Evolutionary conservation across 2,113 vertebrate genomes (phyloP).

Genomic region (Prionailurus bengalensis): DNA sequence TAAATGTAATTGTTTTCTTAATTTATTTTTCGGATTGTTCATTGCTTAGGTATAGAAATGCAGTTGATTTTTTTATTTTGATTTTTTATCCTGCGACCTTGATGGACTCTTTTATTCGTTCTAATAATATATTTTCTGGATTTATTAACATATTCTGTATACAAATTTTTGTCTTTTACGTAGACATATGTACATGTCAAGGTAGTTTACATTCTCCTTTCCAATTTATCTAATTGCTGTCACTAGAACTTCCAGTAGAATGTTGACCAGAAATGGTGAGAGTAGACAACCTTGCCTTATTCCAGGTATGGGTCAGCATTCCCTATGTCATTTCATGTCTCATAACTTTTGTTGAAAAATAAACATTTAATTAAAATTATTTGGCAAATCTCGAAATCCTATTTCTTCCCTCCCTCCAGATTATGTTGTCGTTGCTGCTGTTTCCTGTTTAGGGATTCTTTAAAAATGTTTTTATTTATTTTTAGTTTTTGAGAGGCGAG

Average conservation of each 20-base stretch:
- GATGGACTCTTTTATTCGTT: not conserved
- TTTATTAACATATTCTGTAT: not conserved
- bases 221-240: not conserved
- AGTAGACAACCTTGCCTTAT: not conserved
- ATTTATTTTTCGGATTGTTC: not conserved
- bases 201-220: not conserved
- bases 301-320: not conserved
- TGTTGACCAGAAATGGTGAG: not conserved
- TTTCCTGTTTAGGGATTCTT: not conserved
- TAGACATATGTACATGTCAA: not conserved
- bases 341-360: not conserved
- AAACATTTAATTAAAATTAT: not conserved
- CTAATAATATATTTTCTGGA: not conserved
- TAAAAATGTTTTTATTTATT: too few species aligned
- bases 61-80: not conserved
- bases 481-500: too few species aligned
- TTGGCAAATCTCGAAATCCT: not conserved
- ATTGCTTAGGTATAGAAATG: not conserved
- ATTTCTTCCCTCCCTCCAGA: not conserved
- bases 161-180: not conserved
- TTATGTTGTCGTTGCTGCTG: not conserved
- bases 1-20: not conserved
- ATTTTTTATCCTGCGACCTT: not conserved
- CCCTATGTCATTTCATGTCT: not conserved
- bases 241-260: not conserved